Evolutionary conservation across 2,888 invertebrate species (phyloP).

Genomic region (Cheilosia scutellata): DNA sequence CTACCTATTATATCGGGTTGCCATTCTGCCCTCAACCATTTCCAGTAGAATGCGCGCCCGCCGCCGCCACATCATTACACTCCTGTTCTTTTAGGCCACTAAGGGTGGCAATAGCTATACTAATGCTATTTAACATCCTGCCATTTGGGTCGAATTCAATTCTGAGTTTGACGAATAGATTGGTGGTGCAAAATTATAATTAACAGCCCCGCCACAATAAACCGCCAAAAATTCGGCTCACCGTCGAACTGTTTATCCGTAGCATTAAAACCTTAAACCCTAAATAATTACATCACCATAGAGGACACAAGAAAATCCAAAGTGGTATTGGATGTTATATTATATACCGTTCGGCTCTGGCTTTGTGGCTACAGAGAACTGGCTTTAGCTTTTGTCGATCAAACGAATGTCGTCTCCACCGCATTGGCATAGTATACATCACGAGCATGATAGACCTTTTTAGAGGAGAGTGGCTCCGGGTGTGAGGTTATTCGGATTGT

Average conservation of each 20-base stretch:
- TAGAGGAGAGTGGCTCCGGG: conserved; percentile 25
- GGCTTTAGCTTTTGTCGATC: conserved; percentile 57
- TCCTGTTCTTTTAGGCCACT: conserved; percentile 23
- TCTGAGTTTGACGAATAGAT: conserved; percentile 67
- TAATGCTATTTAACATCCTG: conserved; percentile 57
- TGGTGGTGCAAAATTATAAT: conserved; percentile 70
- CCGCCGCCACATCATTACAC: conserved; percentile 19
- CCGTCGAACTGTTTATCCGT: conserved; percentile 53
- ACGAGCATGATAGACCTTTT: conserved; percentile 28
- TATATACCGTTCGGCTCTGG: conserved; percentile 2
- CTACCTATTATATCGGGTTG: conserved; percentile 47
- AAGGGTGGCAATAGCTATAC: conserved; percentile 39
- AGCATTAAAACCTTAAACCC: conserved; percentile 66
- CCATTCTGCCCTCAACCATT: conserved; percentile 21
- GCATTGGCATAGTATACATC: background rate
- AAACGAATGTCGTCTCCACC: conserved; percentile 58
- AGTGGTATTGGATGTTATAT: conserved; percentile 10
- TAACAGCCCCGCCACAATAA: conserved; percentile 64
- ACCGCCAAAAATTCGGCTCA: conserved; percentile 71
- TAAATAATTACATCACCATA: conserved; percentile 69
- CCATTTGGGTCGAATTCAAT: conserved; percentile 72
- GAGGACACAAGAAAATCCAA: conserved; percentile 20
- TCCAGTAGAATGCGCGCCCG: conserved; percentile 34
- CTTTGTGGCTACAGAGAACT: conserved; percentile 45
- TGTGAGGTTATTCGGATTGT: conserved; percentile 36